Percentiles rank a stretch among this genome's conserved stretches.
Evolutionary conservation across 2,888 invertebrate species (phyloP).

Genomic region (Ectropis crepuscularia): DNA sequence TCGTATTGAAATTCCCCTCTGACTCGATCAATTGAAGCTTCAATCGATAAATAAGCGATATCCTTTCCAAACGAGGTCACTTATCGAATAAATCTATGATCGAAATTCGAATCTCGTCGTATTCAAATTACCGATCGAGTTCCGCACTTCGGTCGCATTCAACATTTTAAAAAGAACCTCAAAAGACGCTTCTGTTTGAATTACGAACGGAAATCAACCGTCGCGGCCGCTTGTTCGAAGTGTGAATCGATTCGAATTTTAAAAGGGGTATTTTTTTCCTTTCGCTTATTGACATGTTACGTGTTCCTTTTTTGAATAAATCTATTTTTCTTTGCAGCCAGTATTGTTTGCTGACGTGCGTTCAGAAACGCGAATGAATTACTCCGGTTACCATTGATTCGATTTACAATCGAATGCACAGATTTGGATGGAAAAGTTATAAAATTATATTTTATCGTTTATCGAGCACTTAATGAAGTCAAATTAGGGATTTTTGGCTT

Average conservation of each 20-base stretch:
- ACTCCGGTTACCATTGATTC: constrained; percentile 43
- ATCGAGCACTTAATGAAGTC: constrained; percentile 76
- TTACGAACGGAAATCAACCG: constrained; percentile 84
- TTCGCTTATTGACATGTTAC: constrained; percentile 75
- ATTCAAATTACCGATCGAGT: constrained; percentile 77
- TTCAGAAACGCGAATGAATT: constrained; percentile 47
- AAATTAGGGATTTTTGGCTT: constrained; percentile 78
- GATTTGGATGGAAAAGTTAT: constrained; percentile 44
- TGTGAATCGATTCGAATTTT: constrained; percentile 81
- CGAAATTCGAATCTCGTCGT: constrained; percentile 76
- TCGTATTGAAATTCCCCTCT: constrained; percentile 34
- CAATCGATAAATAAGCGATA: constrained; percentile 81
- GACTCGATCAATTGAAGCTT: constrained; percentile 60
- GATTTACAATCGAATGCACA: constrained; percentile 23
- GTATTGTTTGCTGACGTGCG: constrained; percentile 40
- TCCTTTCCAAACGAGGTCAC: constrained; percentile 80
- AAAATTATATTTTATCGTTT: constrained; percentile 78
- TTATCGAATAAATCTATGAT: constrained; percentile 83
- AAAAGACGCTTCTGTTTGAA: constrained; percentile 77
- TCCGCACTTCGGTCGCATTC: constrained; percentile 66
- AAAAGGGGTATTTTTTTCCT: constrained; percentile 66
- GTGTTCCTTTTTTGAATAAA: constrained; percentile 59
- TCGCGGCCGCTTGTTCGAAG: constrained; percentile 78
- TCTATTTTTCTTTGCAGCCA: constrained; percentile 50
- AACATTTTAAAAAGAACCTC: constrained; percentile 65